Evolutionary conservation across 2,113 vertebrate species (phyloP).

Genomic region (Tetraodon nigroviridis): DNA sequence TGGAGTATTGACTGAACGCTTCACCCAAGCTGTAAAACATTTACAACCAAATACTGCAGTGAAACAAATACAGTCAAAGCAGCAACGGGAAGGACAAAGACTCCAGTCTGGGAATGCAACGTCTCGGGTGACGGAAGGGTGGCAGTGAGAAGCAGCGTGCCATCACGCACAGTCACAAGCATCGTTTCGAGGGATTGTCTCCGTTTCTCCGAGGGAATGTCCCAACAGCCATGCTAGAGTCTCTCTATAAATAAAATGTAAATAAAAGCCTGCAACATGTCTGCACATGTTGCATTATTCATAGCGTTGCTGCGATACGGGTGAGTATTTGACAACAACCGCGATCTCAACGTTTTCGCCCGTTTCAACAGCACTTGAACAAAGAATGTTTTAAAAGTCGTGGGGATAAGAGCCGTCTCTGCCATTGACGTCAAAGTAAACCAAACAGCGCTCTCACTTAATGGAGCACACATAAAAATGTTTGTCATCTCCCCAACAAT

Average conservation of each 20-base stretch:
- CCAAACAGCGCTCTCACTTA: too few relatives aligned
- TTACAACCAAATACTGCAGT: conserved; percentile 11
- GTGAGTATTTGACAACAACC: conserved; percentile 9
- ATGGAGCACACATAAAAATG: too few relatives aligned
- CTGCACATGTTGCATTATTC: conserved; percentile 4
- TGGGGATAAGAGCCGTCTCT: too few relatives aligned
- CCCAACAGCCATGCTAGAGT: neutral
- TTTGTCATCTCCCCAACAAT: neutral
- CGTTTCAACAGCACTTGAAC: neutral
- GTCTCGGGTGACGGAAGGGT: neutral
- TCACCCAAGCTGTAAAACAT: conserved; percentile 4
- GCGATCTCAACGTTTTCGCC: neutral
- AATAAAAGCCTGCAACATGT: neutral
- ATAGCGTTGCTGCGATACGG: neutral
- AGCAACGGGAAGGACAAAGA: conserved; percentile 8
- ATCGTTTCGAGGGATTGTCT: too few relatives aligned
- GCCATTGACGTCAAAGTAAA: too few relatives aligned
- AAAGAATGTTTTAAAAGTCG: neutral
- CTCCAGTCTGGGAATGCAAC: conserved; percentile 1
- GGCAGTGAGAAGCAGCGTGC: too few relatives aligned
- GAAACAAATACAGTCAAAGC: conserved; percentile 31
- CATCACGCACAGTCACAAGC: too few relatives aligned
- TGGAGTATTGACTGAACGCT: neutral
- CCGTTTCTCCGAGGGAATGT: too few relatives aligned
- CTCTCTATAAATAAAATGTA: neutral